phyloP scores from a whole-genome alignment of 2,797 vertebrate genomes.

The Sylvilagus floridanus region DNA sequence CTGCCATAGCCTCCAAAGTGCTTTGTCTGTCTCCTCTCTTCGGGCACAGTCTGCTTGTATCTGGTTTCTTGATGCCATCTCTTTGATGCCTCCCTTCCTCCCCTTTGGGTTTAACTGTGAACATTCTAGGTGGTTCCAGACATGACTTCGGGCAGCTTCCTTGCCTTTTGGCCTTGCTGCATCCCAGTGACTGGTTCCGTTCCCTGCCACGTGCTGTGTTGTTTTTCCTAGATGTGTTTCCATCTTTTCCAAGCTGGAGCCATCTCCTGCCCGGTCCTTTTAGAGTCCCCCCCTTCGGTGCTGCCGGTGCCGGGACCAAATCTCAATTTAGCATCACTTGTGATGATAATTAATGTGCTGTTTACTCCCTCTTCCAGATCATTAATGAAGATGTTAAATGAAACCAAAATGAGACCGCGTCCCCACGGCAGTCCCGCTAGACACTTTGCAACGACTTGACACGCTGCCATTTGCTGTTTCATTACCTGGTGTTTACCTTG shows the following conservation, averaged over 20 bases:
- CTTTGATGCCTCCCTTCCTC: neutral
- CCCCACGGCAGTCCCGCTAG: slow-evolving; percentile 65
- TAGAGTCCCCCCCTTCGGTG: slow-evolving; percentile 66
- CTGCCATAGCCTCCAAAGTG: neutral
- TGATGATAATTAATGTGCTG: slow-evolving; percentile 75
- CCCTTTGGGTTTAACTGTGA: neutral
- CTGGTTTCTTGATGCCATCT: neutral
- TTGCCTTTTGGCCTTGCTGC: neutral
- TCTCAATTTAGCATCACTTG: slow-evolving; percentile 73
- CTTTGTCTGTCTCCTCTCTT: neutral
- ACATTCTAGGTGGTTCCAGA: neutral
- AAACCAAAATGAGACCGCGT: slow-evolving; percentile 70
- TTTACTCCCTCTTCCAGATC: slow-evolving; percentile 78
- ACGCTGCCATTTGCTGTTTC: slow-evolving; percentile 77
- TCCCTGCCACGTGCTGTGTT: too few relatives aligned
- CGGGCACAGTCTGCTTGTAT: neutral
- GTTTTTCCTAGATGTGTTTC: neutral
- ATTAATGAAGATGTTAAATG: slow-evolving; percentile 84
- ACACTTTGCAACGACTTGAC: slow-evolving; percentile 71
- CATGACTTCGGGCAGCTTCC: neutral
- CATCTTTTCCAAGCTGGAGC: neutral
- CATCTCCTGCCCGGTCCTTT: slow-evolving; percentile 9
- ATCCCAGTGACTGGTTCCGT: neutral
- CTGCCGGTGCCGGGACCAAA: slow-evolving; percentile 19
- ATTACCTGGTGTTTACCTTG: slow-evolving; percentile 80